Evolutionary conservation across 2,797 vertebrate genomes (phyloP).

Genomic region (Hoplostethus mediterraneus): DNA sequence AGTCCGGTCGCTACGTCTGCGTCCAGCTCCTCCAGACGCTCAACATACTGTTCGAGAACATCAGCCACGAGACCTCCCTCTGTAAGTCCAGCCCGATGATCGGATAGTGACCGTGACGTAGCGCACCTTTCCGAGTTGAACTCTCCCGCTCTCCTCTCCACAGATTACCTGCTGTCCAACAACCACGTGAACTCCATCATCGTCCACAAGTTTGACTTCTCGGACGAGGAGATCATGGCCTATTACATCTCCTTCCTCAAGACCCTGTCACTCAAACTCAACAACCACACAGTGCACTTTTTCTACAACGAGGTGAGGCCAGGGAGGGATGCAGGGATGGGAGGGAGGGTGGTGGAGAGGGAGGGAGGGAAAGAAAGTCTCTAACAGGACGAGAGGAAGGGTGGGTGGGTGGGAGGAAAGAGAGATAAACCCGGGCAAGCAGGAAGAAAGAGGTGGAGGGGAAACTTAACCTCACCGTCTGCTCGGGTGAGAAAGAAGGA

Average conservation of each 20-base stretch:
- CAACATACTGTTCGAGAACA: slow-evolving; percentile 99
- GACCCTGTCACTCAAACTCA: slow-evolving; percentile 97
- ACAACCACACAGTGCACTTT: slow-evolving; percentile 98
- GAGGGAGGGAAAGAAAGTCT: not conserved
- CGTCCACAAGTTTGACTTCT: slow-evolving; percentile 99
- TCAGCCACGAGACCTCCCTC: slow-evolving; percentile 97
- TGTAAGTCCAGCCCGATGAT: slow-evolving; percentile 85
- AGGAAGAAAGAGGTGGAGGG: too few relatives aligned
- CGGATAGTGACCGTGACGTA: too few relatives aligned
- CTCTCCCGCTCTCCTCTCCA: slow-evolving; percentile 13
- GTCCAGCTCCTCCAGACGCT: slow-evolving; percentile 98
- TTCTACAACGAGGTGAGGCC: slow-evolving; percentile 98
- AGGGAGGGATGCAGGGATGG: not conserved
- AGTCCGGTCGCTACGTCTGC: slow-evolving; percentile 97
- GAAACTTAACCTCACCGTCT: too few relatives aligned
- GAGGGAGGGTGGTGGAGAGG: too few relatives aligned
- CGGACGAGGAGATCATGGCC: slow-evolving; percentile 99
- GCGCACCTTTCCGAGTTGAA: too few relatives aligned
- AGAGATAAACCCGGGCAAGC: too few relatives aligned
- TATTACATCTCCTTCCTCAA: slow-evolving; percentile 99
- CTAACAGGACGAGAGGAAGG: not conserved
- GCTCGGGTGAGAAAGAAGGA: not conserved
- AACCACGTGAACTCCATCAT: slow-evolving; percentile 99
- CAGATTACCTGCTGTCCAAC: slow-evolving; percentile 98
- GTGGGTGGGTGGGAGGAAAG: too few relatives aligned